Base-by-base conservation (phyloP, 2,797 vertebrate species). In the Lacerta viridis region DNA sequence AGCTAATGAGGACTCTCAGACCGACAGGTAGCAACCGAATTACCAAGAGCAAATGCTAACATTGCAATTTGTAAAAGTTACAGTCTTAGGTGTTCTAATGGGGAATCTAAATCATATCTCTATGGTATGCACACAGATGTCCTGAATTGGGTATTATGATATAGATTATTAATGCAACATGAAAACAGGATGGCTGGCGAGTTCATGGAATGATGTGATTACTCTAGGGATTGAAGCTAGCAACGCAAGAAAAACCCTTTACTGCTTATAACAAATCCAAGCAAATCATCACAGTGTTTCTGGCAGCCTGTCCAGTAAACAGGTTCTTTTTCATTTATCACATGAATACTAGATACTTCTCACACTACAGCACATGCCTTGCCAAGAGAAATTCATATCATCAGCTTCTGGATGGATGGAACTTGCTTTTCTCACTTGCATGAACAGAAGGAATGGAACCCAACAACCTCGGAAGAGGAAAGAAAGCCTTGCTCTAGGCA, bases 121-220 rank as follows among this genome's bases (percentile, higher is more conserved):
- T 43, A 8, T 23, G 55, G 9, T 20, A 36, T 20, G 29, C 39
- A n/a, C 59, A 46, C n/a, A 85, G 13, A 36, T 33, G 50, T 7
- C 27, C 36, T 33, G 7, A 17, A 13, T 29, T 27, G 15, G 72
- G 29, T 64, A 75, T 55, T 18, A 59, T 27, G 27, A 72, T 59
- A 20, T 41, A 71, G 66, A 89, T 59, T 3, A 88, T 46, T 90
- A 92, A 75, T 87, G 72, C 43, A 61, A 11, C 11, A 83, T 86
- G 36, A 59, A 88, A 39, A 87, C 68, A 27, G 90, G 85, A 88
- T 18, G 13, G 78, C 36, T 59, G 29, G 2, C 79, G 75, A 55
- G 39, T 71, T 88, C 87, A 84, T 23, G 9, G 15, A 85, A 87
- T 66, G 72, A 64, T 2, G 72, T 88, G 20, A 69, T 77, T 79